A percentile compares a stretch with the other conserved stretches of the same genome.
These are phyloP conservation scores for Paracentrotus lividus DNA, from an alignment of 53 echinoderm and acorn worm genomes.

Conservation along the genomic window DNA sequence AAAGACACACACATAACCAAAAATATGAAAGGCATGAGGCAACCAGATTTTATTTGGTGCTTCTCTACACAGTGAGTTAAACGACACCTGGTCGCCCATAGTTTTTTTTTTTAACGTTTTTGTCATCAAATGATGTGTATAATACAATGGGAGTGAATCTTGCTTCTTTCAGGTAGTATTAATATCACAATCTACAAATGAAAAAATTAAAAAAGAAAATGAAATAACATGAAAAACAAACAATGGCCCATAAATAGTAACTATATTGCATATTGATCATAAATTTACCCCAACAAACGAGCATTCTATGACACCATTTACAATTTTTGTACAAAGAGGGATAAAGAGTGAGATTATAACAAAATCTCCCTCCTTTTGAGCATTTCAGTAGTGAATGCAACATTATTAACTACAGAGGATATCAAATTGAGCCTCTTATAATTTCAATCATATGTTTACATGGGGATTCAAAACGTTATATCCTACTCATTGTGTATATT, in stretches of 20 bases:
- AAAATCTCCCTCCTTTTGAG: not conserved
- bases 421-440: not conserved
- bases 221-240: conserved; percentile 39
- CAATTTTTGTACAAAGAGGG: conserved; percentile 53
- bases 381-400: conserved; percentile 49
- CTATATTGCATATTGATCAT: conserved; percentile 74
- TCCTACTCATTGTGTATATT: not conserved
- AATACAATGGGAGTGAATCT: conserved; percentile 72
- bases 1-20: not conserved
- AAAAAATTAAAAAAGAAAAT: conserved; percentile 29
- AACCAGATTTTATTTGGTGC: conserved; percentile 73
- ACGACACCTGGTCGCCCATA: conserved; percentile 71
- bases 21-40: conserved; percentile 71
- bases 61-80: conserved; percentile 67
- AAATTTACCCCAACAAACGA: conserved; percentile 43
- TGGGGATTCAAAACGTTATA: not conserved
- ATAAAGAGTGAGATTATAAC: not conserved
- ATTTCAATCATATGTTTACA: not conserved
- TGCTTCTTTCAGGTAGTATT: conserved; percentile 63
- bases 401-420: conserved; percentile 11
- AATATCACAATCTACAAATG: conserved; percentile 70
- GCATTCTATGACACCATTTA: conserved; percentile 54
- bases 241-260: conserved; percentile 70
- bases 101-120: conserved; percentile 50
- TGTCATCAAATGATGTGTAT: conserved; percentile 74